phyloP scores from a whole-genome alignment of 2,797 vertebrate genomes.

The Merluccius polli region DNA sequence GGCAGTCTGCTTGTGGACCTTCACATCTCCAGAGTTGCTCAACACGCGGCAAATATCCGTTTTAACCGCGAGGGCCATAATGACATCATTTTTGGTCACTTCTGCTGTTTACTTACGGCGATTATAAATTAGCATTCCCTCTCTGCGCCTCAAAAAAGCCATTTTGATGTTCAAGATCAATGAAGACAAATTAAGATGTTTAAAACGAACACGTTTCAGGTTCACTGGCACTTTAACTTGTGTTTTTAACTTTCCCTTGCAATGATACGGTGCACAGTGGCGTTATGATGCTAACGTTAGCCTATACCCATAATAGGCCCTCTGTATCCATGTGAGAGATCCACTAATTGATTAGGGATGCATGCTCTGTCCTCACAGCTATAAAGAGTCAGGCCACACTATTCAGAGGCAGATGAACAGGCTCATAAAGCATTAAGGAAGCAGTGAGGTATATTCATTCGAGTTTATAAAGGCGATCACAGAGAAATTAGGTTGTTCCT shows the following conservation, averaged over 20 bases:
- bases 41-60: too few relatives aligned
- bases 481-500: background rate
- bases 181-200: too few relatives aligned
- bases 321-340: background rate
- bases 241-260: background rate
- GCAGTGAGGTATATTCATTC: slow-evolving; percentile 4
- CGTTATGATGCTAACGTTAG: slow-evolving; percentile 3
- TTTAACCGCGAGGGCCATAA: too few relatives aligned
- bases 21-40: too few relatives aligned
- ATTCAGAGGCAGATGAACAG: background rate
- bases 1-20: too few relatives aligned
- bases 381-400: background rate
- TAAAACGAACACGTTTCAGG: background rate
- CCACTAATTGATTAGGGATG: background rate
- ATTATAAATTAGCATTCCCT: too few relatives aligned
- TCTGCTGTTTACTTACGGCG: too few relatives aligned
- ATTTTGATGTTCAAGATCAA: too few relatives aligned
- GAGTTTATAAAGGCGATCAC: background rate
- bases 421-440: slow-evolving; percentile 8
- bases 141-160: too few relatives aligned
- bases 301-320: background rate
- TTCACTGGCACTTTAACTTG: background rate
- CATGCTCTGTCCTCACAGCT: background rate
- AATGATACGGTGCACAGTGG: background rate
- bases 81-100: too few relatives aligned